Conservation (phyloP, 1,140 invertebrate genomes). For the Sycophaga agraensis region DNA sequence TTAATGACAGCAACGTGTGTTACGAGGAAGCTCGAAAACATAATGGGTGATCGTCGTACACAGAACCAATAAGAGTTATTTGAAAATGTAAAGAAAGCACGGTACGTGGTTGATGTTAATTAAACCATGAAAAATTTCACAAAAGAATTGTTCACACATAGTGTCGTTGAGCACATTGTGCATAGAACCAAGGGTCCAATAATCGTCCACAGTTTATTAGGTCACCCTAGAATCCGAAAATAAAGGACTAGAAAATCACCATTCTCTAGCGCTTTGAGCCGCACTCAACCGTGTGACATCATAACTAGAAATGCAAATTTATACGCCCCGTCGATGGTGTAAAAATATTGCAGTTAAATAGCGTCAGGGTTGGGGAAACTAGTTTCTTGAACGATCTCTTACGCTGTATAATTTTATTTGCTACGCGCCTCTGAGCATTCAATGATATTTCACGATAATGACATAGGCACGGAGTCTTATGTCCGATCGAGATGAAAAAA, state of each 20-base stretch:
- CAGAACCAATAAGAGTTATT: conserved; percentile 44
- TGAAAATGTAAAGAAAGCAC: not conserved
- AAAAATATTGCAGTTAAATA: not conserved
- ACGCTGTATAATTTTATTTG: conserved; percentile 4
- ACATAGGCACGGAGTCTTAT: not conserved
- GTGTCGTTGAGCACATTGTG: too few relatives aligned
- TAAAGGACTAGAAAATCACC: too few relatives aligned
- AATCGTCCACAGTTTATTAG: too few relatives aligned
- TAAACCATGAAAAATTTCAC: too few relatives aligned
- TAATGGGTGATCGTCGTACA: conserved; percentile 60
- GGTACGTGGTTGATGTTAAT: not conserved
- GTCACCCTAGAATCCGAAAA: too few relatives aligned
- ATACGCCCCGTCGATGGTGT: not conserved
- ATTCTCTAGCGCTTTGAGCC: too few relatives aligned
- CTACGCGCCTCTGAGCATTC: not conserved
- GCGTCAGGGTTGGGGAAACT: not conserved
- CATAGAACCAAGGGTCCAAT: too few relatives aligned
- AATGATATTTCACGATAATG: not conserved
- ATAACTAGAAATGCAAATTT: not conserved
- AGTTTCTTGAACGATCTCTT: conserved; percentile 15
- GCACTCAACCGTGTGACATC: too few relatives aligned
- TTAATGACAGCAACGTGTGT: conserved; percentile 44
- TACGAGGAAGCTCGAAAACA: conserved; percentile 61
- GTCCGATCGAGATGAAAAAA: not conserved
- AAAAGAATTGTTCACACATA: too few relatives aligned